Evolutionary conservation across 2,797 vertebrate genomes (phyloP).

Genomic region (Hypotaenidia okinawae): DNA sequence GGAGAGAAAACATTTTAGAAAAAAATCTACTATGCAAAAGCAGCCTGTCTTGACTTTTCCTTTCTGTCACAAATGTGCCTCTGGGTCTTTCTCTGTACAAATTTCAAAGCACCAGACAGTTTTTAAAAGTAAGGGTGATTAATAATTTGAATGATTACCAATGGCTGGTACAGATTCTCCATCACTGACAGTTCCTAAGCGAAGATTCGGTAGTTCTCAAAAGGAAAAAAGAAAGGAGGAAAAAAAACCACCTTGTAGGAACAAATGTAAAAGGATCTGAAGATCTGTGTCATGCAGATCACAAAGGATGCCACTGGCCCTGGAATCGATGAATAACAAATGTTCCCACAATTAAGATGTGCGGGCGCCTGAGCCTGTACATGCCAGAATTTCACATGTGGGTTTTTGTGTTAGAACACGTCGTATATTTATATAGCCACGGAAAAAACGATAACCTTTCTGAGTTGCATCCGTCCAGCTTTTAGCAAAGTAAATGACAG

Average conservation of each 20-base stretch:
- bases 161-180: not conserved
- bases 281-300: not conserved
- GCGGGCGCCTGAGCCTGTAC: not conserved
- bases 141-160: not conserved
- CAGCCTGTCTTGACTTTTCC: not conserved
- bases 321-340: not conserved
- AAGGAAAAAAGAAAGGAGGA: not conserved
- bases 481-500: not conserved
- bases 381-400: not conserved
- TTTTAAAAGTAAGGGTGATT: not conserved
- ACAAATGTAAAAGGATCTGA: not conserved
- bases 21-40: not conserved
- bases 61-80: not conserved
- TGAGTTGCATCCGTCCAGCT: not conserved
- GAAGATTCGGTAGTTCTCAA: not conserved
- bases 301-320: not conserved
- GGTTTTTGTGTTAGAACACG: not conserved
- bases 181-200: not conserved
- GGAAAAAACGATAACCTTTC: not conserved
- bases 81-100: not conserved
- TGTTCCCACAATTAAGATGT: not conserved
- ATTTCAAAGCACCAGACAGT: not conserved
- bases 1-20: conserved; percentile 22
- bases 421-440: not conserved
- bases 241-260: not conserved